phyloP scores from a whole-genome alignment of 2,888 invertebrate genomes.

The Anagyrus pseudococci region DNA sequence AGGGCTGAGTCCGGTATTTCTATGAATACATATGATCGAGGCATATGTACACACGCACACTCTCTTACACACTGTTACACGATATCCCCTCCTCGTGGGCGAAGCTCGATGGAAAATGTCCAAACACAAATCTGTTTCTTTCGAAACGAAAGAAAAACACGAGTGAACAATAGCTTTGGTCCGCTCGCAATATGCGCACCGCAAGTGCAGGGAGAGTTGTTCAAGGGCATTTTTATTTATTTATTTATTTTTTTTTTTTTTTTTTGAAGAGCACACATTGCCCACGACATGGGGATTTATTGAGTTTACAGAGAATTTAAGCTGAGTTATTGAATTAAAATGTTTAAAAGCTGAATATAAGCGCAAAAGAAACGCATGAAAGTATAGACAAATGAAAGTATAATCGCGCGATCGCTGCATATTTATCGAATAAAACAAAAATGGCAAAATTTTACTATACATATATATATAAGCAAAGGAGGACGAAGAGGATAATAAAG shows the following conservation, averaged over 20 bases:
- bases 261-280: no score
- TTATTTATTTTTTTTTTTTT: neutral
- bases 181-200: no score
- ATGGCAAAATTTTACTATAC: no score
- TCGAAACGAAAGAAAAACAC: conserved; percentile 5
- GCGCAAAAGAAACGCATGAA: conserved; percentile 44
- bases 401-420: conserved; percentile 10
- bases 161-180: no score
- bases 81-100: conserved; percentile 26
- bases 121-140: neutral
- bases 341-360: conserved; percentile 23
- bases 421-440: conserved; percentile 6
- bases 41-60: conserved; percentile 13
- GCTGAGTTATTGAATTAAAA: conserved; percentile 27
- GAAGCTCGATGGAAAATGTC: conserved; percentile 21
- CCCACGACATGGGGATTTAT: conserved; percentile 25
- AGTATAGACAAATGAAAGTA: conserved; percentile 52
- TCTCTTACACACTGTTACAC: conserved; percentile 15
- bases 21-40: conserved; percentile 5
- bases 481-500: neutral
- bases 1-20: neutral
- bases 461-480: conserved; percentile 9
- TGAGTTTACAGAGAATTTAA: conserved; percentile 26
- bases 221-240: conserved; percentile 22
- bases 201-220: no score